Percentiles rank a stretch among this genome's conserved stretches.
Conservation (phyloP, 2,888 invertebrate genomes). For the Monopis laevigella region DNA sequence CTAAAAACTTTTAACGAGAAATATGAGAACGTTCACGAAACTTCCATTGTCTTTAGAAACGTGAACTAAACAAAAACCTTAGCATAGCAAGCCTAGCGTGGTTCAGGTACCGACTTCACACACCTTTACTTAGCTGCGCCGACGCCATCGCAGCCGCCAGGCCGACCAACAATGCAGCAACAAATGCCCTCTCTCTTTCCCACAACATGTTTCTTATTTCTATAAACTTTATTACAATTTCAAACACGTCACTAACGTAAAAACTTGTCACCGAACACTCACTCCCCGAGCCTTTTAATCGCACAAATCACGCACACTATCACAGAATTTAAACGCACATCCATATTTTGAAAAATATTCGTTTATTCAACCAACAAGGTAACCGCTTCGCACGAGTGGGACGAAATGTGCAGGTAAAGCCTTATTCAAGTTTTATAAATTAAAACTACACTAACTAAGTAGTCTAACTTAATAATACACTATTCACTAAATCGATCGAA, state of each 20-base stretch:
- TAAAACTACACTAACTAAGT: constrained; percentile 48
- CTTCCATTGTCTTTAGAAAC: no score
- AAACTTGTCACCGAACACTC: constrained; percentile 53
- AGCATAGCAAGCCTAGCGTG: no score
- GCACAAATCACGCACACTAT: constrained; percentile 61
- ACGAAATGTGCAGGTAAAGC: constrained; percentile 62
- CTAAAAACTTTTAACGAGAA: no score
- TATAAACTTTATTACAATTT: constrained; percentile 39
- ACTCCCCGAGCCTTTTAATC: constrained; percentile 46
- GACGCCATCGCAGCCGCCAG: constrained; percentile 43
- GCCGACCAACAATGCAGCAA: constrained; percentile 44
- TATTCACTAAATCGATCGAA: constrained; percentile 32
- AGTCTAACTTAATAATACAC: constrained; percentile 40
- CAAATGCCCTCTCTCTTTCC: constrained; percentile 46
- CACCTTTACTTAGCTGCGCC: constrained; percentile 59
- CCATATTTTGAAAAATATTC: constrained; percentile 66
- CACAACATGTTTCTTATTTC: constrained; percentile 43
- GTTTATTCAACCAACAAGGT: constrained; percentile 63
- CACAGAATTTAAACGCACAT: constrained; percentile 59
- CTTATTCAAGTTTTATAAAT: constrained; percentile 58
- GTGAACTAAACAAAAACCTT: no score
- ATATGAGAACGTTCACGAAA: no score
- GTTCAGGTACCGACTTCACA: constrained; percentile 35
- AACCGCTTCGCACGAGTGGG: constrained; percentile 55
- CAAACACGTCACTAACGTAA: constrained; percentile 49